A percentile compares a stretch with the other conserved stretches of the same genome.
Evolutionary conservation across 1,140 invertebrate genomes (phyloP).

Genomic region (Lepidurus apus): DNA sequence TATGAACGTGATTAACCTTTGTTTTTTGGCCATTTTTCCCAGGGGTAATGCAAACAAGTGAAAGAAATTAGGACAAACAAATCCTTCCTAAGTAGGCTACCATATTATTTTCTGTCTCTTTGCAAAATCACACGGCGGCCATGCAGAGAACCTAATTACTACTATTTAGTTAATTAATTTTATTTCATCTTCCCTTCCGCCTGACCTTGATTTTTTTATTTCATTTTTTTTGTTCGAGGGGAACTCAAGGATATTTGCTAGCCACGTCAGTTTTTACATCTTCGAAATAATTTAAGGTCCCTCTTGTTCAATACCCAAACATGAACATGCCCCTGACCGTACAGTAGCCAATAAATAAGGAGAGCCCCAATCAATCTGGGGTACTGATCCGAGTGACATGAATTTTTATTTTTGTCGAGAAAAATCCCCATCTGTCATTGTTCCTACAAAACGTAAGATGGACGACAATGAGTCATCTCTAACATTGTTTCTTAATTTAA

Average conservation of each 20-base stretch:
- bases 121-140: not conserved
- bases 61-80: not conserved
- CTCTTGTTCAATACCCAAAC: not conserved
- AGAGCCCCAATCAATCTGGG: slow-evolving; percentile 20
- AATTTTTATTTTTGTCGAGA: not conserved
- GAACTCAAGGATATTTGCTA: not conserved
- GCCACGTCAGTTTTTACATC: slow-evolving; percentile 18
- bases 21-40: not conserved
- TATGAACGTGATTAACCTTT: slow-evolving; percentile 22
- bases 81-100: slow-evolving; percentile 6
- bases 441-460: not conserved
- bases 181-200: not conserved
- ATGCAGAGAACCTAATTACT: slow-evolving; percentile 4
- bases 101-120: not conserved
- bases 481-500: not conserved
- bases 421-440: not conserved
- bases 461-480: not conserved
- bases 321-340: slow-evolving; percentile 17
- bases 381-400: slow-evolving; percentile 6
- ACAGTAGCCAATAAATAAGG: slow-evolving; percentile 17
- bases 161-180: slow-evolving; percentile 13
- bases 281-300: slow-evolving; percentile 15
- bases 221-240: not conserved
- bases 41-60: not conserved
- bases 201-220: slow-evolving; percentile 5